Evolutionary conservation across 2,113 vertebrate species (phyloP).

Genomic region (Himantopus leucocephalus): DNA sequence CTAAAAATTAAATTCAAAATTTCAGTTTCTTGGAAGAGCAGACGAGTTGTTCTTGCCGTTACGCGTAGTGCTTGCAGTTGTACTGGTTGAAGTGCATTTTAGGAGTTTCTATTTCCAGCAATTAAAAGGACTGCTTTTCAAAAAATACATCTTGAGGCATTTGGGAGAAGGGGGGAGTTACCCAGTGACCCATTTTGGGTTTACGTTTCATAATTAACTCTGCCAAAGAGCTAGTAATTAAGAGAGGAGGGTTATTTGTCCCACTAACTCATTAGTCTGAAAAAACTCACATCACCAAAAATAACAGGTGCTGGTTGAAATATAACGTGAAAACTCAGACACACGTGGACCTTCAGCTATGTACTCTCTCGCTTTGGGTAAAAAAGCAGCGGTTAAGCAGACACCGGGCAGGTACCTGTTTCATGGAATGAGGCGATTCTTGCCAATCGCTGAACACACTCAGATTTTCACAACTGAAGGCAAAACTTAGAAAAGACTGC

Average conservation of each 20-base stretch:
- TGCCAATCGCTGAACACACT: too few relatives aligned
- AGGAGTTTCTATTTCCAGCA: neutral
- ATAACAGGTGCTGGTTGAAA: neutral
- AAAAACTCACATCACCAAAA: neutral
- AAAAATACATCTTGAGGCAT: neutral
- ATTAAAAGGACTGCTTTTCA: neutral
- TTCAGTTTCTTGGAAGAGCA: neutral
- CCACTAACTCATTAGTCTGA: neutral
- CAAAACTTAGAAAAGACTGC: neutral
- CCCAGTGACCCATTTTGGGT: neutral
- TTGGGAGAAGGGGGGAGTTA: neutral
- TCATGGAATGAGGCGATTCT: neutral
- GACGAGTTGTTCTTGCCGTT: neutral
- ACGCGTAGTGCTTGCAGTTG: neutral
- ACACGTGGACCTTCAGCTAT: fast-evolving
- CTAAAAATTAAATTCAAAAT: neutral
- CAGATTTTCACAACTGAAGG: neutral
- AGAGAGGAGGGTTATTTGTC: neutral
- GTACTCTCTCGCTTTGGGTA: neutral
- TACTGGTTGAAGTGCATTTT: neutral
- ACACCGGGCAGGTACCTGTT: neutral
- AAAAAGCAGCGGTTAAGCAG: neutral
- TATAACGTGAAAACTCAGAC: fast-evolving
- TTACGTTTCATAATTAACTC: neutral
- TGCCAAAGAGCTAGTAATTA: neutral